Evolutionary conservation across 2,113 vertebrate genomes (phyloP), one percentile per base, ranked within the genome.

Genomic region (Lagopus leucura): DNA sequence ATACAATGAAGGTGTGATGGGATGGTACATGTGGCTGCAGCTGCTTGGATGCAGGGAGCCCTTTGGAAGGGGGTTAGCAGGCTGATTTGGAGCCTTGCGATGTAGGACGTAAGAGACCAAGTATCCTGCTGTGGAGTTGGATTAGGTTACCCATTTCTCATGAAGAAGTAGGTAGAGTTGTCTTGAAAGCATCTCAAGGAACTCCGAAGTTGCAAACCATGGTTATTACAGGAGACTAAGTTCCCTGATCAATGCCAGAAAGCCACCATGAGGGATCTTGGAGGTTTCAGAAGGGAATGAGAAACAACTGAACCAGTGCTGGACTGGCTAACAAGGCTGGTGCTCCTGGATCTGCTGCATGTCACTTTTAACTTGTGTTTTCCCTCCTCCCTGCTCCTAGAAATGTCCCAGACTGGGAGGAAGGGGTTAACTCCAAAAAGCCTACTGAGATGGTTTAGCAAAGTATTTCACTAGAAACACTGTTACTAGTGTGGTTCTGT

Each of bases 231-330:
- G 32, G 34, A 64, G 24, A 9, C 32, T 48, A 9, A 45, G 28
- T 12, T 19, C 42, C 43, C 22, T 74, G 42, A 55, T 0, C 0
- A 18, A 43, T 73, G 14, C 0, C 1, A 63, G 42, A 30, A 92
- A n/a, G 20, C 27, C 14, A 34, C 2, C 0, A 1, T 1, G 4
- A 36, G 24, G 25, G 34, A 0, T 9, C 22, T 17, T 28, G 27
- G 61, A 60, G 24, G 10, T 15, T 72, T 76, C 43, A 52, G 28
- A 48, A 14, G 13, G 13, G 9, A 5, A 6, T 21, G 13, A 60
- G 1, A 3, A 50, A 8, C 22, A 81, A 27, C 43, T 27, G 5
- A 60, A 34, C 13, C 17, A 6, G 13, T 21, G 6, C 34, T n/a
- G 40, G 32, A 36, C 40, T 61, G 67, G 21, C 34, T 43, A 30